phyloP scores from a whole-genome alignment of 2,888 invertebrate species.

The Mimas tiliae region DNA sequence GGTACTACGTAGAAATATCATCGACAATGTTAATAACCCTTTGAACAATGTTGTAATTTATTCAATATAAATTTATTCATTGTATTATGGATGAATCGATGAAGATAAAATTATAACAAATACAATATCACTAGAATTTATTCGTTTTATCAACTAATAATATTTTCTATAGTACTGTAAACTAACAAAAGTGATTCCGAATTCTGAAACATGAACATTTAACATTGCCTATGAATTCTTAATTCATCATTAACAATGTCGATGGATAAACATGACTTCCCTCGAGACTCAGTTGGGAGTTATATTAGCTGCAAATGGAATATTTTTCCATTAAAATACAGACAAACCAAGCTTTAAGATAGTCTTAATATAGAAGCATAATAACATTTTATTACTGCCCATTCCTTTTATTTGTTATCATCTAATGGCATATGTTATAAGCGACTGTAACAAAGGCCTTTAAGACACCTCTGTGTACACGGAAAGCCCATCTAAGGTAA shows the following conservation, averaged over 20 bases:
- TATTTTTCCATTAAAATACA: conserved; percentile 25
- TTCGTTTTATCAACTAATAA: neutral
- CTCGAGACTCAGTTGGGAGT: neutral
- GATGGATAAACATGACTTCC: conserved; percentile 7
- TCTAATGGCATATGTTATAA: conserved; percentile 15
- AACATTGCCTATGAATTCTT: neutral
- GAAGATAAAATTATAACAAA: too few species aligned
- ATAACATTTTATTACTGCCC: neutral
- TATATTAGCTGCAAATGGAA: conserved; percentile 12
- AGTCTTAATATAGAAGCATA: conserved; percentile 1
- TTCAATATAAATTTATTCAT: too few species aligned
- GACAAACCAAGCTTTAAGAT: conserved; percentile 18
- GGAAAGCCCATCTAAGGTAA: conserved; percentile 43
- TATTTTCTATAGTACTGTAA: neutral
- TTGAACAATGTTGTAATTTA: too few species aligned
- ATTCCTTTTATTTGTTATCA: conserved; percentile 7
- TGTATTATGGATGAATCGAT: too few species aligned
- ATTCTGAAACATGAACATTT: neutral
- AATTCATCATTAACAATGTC: conserved; percentile 15
- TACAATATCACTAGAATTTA: too few species aligned
- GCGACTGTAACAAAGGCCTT: conserved; percentile 5
- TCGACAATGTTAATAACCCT: conserved; percentile 10
- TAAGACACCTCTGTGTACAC: conserved; percentile 36
- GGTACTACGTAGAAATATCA: neutral
- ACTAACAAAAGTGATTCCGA: neutral